A percentile compares a stretch with the other conserved stretches of the same genome.
These are phyloP conservation scores for Solea senegalensis DNA, from an alignment of 2,113 vertebrate genomes.

Conservation along the genomic window DNA sequence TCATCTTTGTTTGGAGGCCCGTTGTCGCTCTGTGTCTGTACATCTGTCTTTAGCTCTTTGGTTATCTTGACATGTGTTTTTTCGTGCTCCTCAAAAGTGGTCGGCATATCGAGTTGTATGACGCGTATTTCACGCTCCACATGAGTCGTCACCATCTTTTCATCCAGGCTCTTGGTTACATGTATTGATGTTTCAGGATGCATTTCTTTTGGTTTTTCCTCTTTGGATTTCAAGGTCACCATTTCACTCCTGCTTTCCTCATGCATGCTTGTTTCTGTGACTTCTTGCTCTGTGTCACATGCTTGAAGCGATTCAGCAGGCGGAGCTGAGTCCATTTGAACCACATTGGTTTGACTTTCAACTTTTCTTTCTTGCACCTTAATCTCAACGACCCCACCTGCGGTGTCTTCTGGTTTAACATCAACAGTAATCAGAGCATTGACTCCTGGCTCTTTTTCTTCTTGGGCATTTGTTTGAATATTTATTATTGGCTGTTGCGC, in stretches of 20 bases:
- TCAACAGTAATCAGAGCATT: background rate
- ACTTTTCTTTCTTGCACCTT: background rate
- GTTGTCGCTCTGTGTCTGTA: background rate
- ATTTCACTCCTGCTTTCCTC: conserved; percentile 5
- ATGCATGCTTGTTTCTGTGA: conserved; percentile 20
- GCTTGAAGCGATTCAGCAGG: background rate
- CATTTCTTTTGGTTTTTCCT: background rate
- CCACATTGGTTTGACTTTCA: background rate
- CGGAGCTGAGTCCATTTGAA: background rate
- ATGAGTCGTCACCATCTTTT: background rate
- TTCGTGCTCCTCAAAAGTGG: rapidly evolving
- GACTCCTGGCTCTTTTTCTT: background rate
- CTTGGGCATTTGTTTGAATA: conserved; percentile 6
- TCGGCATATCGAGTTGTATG: background rate
- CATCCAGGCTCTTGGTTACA: background rate
- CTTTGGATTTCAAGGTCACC: background rate
- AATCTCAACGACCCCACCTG: background rate
- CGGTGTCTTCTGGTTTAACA: background rate
- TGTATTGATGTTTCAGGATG: background rate
- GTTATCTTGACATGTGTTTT: background rate
- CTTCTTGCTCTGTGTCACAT: conserved; percentile 10
- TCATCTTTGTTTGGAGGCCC: background rate
- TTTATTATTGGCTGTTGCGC: background rate
- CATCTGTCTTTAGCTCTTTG: background rate
- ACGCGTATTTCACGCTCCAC: background rate